Base-by-base conservation (phyloP, 2,797 vertebrate species). In the Enteromius anoplus region DNA sequence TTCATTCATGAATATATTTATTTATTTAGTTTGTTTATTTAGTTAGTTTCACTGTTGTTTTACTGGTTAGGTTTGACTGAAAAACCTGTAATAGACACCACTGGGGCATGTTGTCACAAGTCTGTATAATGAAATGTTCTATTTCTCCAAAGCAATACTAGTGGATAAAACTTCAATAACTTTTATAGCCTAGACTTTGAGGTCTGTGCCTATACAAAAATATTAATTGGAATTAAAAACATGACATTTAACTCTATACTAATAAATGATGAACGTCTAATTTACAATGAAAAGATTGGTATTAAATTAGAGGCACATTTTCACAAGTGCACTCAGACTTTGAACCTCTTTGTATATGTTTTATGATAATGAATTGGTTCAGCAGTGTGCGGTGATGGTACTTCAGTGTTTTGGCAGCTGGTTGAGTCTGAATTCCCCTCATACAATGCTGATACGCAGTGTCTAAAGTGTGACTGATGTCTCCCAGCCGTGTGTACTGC, bases 391-490 rank as follows among this genome's bases (percentile, higher is more conserved):
- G 55, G 26, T 4, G 23, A 42, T 64, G 21, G n/a, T 29, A 21
- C 23, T 51, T 64, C 15, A 51, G 32, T 78, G 53, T 78, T 78
- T 34, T 78, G 75, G 82, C 75, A 70, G 75, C 40, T 78, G 64
- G 49, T 21, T 60, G 12, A 34, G 73, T 76, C 49, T 76, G 37
- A 75, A 69, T 76, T 82, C 34, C 49, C 64, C 6, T 21, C 12
- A 11, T 82, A 55, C 12, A 23, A 29, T 32, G 37, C 23, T 15
- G 62, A 58, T 81, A 40, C 5, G 5, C 55, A 49, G 42, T 75
- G 49, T 76, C 47, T 68, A 58, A 76, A 45, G 34, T 75, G 81
- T 76, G 64, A 82, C 64, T 69, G 62, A 77, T 70, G 19, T 62
- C 42, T 83, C 53, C 37, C 40, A 78, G 75, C 42, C 29, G 1